phyloP scores from a whole-genome alignment of 2,888 invertebrate species.

The Byasa hedistus region DNA sequence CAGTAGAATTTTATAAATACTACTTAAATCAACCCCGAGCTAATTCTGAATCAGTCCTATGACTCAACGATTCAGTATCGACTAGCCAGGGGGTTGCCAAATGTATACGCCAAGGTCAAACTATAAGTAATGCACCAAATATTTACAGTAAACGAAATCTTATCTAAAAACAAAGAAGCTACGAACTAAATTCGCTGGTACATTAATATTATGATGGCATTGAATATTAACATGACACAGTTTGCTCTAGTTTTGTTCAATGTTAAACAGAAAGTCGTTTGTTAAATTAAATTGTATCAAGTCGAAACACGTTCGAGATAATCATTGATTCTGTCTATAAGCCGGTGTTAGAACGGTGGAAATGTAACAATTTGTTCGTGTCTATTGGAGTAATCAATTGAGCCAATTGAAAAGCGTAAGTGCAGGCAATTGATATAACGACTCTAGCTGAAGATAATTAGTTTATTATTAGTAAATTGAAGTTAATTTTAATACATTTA shows the following conservation, averaged over 20 bases:
- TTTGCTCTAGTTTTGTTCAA: conserved; percentile 3
- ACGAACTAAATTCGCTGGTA: conserved; percentile 10
- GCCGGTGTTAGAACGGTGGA: conserved; percentile 7
- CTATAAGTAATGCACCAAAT: conserved; percentile 44
- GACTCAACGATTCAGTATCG: conserved; percentile 47
- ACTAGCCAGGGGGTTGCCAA: conserved; percentile 46
- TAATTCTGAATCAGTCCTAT: conserved; percentile 35
- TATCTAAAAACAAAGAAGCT: conserved; percentile 10
- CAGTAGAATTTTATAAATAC: background rate
- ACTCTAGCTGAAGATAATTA: background rate
- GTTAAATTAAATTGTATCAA: conserved; percentile 15
- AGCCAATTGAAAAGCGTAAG: conserved; percentile 22
- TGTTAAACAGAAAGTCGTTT: conserved; percentile 4
- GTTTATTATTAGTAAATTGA: background rate
- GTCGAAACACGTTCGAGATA: conserved; percentile 13
- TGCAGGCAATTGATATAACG: conserved; percentile 9
- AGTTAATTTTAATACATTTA: too few species aligned
- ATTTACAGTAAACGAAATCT: conserved; percentile 27
- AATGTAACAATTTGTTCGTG: conserved; percentile 26
- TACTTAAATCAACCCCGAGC: background rate
- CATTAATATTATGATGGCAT: background rate
- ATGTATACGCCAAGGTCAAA: conserved; percentile 41
- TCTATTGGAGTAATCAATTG: conserved; percentile 28
- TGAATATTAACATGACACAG: background rate
- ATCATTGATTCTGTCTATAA: conserved; percentile 22